These are phyloP conservation scores for Ceyx margarethae DNA, from an alignment of 2,113 vertebrate species.

Conservation along the genomic window DNA sequence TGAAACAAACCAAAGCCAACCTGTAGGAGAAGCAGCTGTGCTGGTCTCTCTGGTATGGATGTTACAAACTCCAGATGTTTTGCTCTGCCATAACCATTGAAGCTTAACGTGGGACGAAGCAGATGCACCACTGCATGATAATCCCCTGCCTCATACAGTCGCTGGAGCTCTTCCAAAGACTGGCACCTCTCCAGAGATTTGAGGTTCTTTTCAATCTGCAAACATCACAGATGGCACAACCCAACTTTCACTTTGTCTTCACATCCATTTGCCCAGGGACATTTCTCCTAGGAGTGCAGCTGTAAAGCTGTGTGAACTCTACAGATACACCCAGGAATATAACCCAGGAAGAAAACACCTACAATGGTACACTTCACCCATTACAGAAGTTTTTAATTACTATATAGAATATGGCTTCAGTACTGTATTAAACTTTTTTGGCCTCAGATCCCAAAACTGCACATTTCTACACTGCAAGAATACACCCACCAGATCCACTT, in stretches of 20 bases:
- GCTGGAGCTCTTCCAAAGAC: slow-evolving; percentile 96
- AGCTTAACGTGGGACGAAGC: slow-evolving; percentile 87
- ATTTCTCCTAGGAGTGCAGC: not conserved
- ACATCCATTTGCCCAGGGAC: not conserved
- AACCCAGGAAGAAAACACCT: not conserved
- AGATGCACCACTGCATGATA: slow-evolving; percentile 89
- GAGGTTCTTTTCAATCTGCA: slow-evolving; percentile 93
- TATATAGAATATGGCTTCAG: not conserved
- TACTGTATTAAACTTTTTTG: not conserved
- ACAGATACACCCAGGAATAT: not conserved
- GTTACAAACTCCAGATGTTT: slow-evolving; percentile 91
- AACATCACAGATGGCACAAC: not conserved
- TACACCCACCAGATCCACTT: not conserved
- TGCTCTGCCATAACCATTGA: slow-evolving; percentile 76
- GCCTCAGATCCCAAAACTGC: not conserved
- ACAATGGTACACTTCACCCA: not conserved
- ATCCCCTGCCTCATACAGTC: slow-evolving; percentile 89
- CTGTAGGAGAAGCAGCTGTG: slow-evolving; percentile 94
- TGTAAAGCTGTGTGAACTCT: not conserved
- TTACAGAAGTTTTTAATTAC: not conserved
- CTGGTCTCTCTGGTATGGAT: slow-evolving; percentile 91
- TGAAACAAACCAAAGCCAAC: slow-evolving; percentile 59
- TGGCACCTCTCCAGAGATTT: slow-evolving; percentile 97
- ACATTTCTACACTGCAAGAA: not conserved
- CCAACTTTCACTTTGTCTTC: not conserved